These are phyloP conservation scores for Eupithecia subfuscata DNA, from an alignment of 2,888 invertebrate genomes.

Conservation along the genomic window DNA sequence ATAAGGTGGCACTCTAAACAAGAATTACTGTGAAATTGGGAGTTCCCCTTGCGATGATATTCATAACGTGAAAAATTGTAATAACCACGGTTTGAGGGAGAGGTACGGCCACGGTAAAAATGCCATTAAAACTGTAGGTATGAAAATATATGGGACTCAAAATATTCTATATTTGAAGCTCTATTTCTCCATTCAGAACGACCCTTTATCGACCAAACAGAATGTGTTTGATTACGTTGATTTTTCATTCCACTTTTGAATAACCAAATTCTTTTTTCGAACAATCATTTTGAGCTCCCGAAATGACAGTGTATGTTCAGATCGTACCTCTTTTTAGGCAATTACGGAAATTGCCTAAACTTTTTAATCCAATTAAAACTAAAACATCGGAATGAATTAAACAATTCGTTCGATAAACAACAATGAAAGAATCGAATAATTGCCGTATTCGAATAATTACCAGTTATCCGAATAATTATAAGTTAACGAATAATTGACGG, in stretches of 20 bases:
- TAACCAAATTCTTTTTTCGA: not conserved
- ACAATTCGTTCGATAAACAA: slow-evolving; percentile 39
- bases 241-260: not conserved
- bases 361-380: slow-evolving; percentile 35
- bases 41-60: slow-evolving; percentile 70
- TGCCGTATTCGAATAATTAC: slow-evolving; percentile 42
- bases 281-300: not conserved
- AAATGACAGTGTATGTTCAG: not conserved
- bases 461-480: slow-evolving; percentile 43
- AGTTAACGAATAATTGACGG: slow-evolving; percentile 43
- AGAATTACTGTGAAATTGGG: slow-evolving; percentile 82
- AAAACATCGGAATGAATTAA: slow-evolving; percentile 42
- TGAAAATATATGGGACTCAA: slow-evolving; percentile 12
- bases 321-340: not conserved
- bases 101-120: slow-evolving; percentile 49
- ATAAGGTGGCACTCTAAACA: slow-evolving; percentile 82
- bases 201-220: not conserved
- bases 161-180: not conserved
- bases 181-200: not conserved
- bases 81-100: slow-evolving; percentile 65
- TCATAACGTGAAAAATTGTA: slow-evolving; percentile 84
- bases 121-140: slow-evolving; percentile 27
- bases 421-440: slow-evolving; percentile 43
- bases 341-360: slow-evolving; percentile 32
- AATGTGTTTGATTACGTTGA: not conserved